Base-by-base conservation (phyloP, 2,888 invertebrate genomes). In the Kuschelorhynchus macadamiae region DNA sequence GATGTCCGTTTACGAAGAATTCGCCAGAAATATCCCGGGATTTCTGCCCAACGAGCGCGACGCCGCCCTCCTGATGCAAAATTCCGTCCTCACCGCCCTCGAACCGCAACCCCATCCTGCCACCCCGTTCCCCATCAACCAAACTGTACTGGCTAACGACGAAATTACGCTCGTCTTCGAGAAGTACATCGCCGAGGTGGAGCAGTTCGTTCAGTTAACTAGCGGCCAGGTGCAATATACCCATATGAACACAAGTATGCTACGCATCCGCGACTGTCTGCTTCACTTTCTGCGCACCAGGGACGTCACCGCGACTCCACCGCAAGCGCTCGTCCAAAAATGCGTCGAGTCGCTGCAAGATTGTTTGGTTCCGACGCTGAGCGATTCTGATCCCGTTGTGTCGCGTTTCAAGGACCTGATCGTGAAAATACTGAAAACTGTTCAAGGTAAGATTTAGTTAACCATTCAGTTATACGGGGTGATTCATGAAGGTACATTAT, bases 1-100 rank as follows among this genome's bases (percentile, higher is more conserved):
- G 81, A 93, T 97, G 84, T 90, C 93, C 0, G 97, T 99, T 0
- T 99, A 99, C 81, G 98, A 98, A 80, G 98, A 98, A 83, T 98
- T 98, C 83, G 96, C 96, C 0, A 89, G 96, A 72, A 96, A 95
- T 82, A 96, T 98, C 74, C 98, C 98, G 2, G 98, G 98, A 1
- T 98, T 98, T 82, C 88, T 95, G 78, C 94, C 95, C 0, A 88
- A 88, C 36, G 93, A 93, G 77, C 88, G 95, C 18, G 96, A 96
- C 72, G 88, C 91, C 32, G 89, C 91, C 0, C 84, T 93, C 65
- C 91, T 94, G 21, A 88, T 92, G 68, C 92, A 93, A 7, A 94
- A 94, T 80, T 90, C 92, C 3, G 77, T 78, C 14, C 61, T 78
- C n/a, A 72, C 78, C 7, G 75, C 80, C 11, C 74, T 82, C 57